Evolutionary conservation across 2,888 invertebrate genomes (phyloP), one percentile per base, ranked within the genome.

Genomic region (Barypeithes pellucidus): DNA sequence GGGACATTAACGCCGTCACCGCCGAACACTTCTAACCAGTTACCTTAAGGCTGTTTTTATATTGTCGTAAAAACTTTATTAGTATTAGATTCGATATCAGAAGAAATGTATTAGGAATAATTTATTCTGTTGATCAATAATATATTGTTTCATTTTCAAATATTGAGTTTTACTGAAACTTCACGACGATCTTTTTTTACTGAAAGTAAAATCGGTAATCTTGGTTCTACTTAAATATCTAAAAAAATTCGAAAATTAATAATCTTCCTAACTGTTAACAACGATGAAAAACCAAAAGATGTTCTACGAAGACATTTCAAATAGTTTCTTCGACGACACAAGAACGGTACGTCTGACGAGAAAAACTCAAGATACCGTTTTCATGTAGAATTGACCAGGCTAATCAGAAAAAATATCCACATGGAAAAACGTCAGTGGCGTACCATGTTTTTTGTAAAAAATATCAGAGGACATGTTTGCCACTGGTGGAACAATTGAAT

Each of bases 241-340:
- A n/a, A n/a, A n/a, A n/a, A n/a, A n/a, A n/a, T n/a, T n/a, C n/a
- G n/a, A n/a, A n/a, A n/a, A n/a, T n/a, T n/a, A 93, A 93, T 83
- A 88, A 87, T 77, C 88, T 89, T 83, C 89, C 93, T 54, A 87
- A 91, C 80, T 93, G 92, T 65, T 94, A 90, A 88, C 94, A 94
- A 75, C 87, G 20, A 89, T 92, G 80, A 87, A 90, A 57, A 79
- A 78, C 62, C 86, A 89, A 57, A 85, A 85, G 60, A 87, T 86
- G 73, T 93, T 91, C 88, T 88, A 88, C 77, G 8, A 63, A 18
- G 88, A 88, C 77, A 90, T 91, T 16, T 89, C 92, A 52, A 93
- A 94, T 86, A 90, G 90, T 87, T 89, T 87, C 84, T 90, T 91
- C 83, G 88, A 91, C 77, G 91, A 92, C 79, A 88, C 90, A 3